These are phyloP conservation scores for Elmis aenea DNA, from an alignment of 2,888 invertebrate genomes.

Conservation along the genomic window DNA sequence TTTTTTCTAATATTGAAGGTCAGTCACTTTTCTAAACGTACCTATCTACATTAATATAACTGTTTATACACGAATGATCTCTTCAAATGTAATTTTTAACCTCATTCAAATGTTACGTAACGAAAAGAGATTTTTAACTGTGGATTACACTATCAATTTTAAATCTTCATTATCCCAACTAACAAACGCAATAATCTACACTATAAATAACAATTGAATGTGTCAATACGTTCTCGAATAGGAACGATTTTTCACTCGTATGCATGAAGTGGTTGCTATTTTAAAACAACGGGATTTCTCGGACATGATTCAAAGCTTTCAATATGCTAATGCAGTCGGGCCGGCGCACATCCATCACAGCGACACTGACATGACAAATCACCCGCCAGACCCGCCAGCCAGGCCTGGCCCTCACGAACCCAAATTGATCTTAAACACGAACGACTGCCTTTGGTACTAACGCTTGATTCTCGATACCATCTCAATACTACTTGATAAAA, in stretches of 20 bases:
- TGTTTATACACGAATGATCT: no score
- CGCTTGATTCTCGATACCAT: no score
- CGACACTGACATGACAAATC: conserved; percentile 48
- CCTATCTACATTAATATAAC: no score
- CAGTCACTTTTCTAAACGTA: no score
- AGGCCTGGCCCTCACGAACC: conserved; percentile 14
- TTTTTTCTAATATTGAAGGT: no score
- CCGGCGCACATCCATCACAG: conserved; percentile 42
- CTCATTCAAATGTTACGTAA: no score
- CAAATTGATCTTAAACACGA: conserved; percentile 21
- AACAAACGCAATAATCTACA: no score
- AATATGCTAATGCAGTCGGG: conserved; percentile 45
- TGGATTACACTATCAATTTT: no score
- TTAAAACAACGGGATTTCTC: conserved; percentile 41
- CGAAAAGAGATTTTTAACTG: no score
- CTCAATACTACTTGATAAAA: no score
- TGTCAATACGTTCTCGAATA: conserved; percentile 31
- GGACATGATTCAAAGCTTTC: conserved; percentile 44
- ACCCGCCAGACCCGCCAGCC: conserved; percentile 27
- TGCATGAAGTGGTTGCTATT: conserved; percentile 34
- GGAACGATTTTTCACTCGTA: conserved; percentile 31
- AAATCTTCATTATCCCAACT: no score
- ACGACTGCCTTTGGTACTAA: conserved; percentile 12
- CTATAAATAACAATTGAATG: conserved; percentile 11
- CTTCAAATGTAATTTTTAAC: no score